Base-by-base conservation (phyloP, 2,113 vertebrate genomes). In the Eira barbara region DNA sequence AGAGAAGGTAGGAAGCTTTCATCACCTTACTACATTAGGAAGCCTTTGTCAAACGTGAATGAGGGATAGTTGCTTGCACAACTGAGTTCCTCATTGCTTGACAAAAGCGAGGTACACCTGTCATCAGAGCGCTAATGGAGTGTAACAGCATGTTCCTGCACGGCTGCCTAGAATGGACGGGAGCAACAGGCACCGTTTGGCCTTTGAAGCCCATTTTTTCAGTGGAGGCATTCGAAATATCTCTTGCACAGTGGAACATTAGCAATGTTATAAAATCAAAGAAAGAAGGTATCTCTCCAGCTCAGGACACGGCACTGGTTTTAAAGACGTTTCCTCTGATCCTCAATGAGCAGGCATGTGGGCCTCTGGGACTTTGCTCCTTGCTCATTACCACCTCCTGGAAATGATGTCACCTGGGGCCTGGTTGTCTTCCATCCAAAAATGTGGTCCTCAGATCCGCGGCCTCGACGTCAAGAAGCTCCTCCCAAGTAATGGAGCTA, bases 81-180 rank as follows among this genome's bases (percentile, higher is more conserved):
- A n/a, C 87, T 25, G 74, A 78, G 59, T 57, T 83, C 79, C 63
- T 92, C 73, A 7, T 21, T 20, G 57, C 59, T 61, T 59, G 96
- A 55, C 45, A 2, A n/a, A 29, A 94, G 69, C 49, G 52, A 49
- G 36, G 76, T 49, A 52, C 34, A 8, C 14, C 90, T 98, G 93
- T 97, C 96, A 69, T 93, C 95, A 45, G 91, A 87, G 65, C 81
- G n/a, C 88, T 93, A 79, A 94, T 89, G 88, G 95, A 45, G 57
- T 39, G 20, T 12, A 73, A 42, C 73, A 49, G 57, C 34, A 34
- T 31, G 65, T 39, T 69, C 15, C 18, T 13, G 11, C 34, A 7
- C 2, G 17, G 42, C 31, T 55, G 52, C 42, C 31, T 3, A 14
- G 39, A 20, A 8, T 7, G 9, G 65, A 29, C 23, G 5, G 12